Evolutionary conservation across 2,888 invertebrate species (phyloP), one percentile per base, ranked within the genome.

Genomic region (Cheilosia soror): DNA sequence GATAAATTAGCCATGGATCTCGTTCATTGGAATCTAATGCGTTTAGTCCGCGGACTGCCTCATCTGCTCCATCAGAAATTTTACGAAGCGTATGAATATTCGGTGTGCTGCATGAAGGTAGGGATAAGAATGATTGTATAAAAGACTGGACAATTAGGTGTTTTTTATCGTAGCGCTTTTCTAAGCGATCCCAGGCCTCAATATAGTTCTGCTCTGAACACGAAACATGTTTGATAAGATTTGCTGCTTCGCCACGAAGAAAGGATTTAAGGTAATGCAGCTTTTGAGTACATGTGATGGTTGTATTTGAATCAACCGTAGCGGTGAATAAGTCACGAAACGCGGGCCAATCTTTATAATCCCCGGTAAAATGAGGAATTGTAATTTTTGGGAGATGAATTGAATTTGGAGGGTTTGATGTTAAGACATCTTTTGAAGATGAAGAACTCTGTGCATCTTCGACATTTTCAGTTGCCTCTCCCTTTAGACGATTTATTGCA

Each of bases 261-360:
- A 86, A 78, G 7, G 78, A 76, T 40, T 82, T 87, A 1, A 87
- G 20, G 27, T 82, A 79, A 49, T 87, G 57, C 9, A 87, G 79
- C 29, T 84, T 87, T 47, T 87, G 83, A 0, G 79, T 81, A 9
- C 55, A 44, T 3, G 83, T 76, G 9, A 88, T 60, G 5, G 51
- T 58, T 9, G 62, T 9, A 20, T 75, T 87, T 25, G 71, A 65
- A 42, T 75, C 75, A 4, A 81, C 60, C 31, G 87, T 62, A 15
- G 71, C 69, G 33, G 25, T 66, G 40, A 80, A 87, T 27, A 87
- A 15, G 37, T 88, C 78, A 31, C 71, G 79, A 44, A 87, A 83
- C 7, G 78, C 40, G 2, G 83, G 77, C 84, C 84, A 87, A 40
- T 81, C 69, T 15, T 81, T 86, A 29, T 80, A 87, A 5, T 73